A percentile compares a stretch with the other conserved stretches of the same genome.
Evolutionary conservation across 2,113 vertebrate genomes (phyloP).

Genomic region (Corythaeola cristata): DNA sequence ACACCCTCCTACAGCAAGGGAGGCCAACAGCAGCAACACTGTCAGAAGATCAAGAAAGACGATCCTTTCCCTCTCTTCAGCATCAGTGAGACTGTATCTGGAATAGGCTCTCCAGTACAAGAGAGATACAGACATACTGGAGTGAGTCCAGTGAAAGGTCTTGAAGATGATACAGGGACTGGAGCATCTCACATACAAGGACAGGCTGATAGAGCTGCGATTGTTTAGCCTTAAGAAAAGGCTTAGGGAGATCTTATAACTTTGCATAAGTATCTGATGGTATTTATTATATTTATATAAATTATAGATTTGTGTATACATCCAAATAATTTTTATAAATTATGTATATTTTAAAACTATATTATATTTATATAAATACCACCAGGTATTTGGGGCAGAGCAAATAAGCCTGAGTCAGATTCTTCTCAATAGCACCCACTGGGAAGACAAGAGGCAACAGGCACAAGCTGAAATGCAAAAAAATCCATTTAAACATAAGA

Average conservation of each 20-base stretch:
- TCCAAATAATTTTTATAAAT: not conserved
- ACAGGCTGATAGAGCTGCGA: not conserved
- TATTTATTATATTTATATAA: not conserved
- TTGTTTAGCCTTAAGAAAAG: not conserved
- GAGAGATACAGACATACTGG: not conserved
- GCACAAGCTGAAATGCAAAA: not conserved
- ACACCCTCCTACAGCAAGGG: not conserved
- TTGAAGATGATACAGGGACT: not conserved
- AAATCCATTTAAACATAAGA: not conserved
- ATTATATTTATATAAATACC: not conserved
- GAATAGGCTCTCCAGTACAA: not conserved
- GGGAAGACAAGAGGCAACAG: not conserved
- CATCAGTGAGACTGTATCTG: not conserved
- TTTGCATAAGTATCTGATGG: not conserved
- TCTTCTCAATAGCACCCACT: not conserved
- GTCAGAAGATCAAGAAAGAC: not conserved
- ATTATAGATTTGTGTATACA: not conserved
- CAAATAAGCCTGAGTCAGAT: not conserved
- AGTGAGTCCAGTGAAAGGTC: not conserved
- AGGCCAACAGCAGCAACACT: not conserved
- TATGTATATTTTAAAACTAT: not conserved
- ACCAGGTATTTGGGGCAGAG: not conserved
- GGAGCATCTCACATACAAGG: not conserved
- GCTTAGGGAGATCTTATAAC: not conserved
- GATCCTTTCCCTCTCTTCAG: not conserved